Evolutionary conservation across 2,797 vertebrate species (phyloP), one percentile per base, ranked within the genome.

Genomic region (Enteromius paludinosus): DNA sequence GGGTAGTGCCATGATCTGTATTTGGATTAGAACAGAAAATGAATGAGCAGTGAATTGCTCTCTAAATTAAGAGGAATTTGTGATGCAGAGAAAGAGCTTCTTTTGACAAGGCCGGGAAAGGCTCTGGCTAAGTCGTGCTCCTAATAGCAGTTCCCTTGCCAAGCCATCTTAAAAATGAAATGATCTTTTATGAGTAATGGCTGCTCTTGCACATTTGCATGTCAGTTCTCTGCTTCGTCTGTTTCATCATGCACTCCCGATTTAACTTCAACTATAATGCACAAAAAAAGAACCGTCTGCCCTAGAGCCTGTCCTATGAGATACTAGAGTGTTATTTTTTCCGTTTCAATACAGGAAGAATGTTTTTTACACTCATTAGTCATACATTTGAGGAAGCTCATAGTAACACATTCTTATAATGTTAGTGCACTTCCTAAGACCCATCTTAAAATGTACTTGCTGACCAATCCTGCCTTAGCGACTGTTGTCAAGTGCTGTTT

Each of bases 21-120:
- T 74, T 77, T 79, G 73, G 82, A 86, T 87, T 84, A 86, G 70
- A 82, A 62, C 4, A 78, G 78, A 79, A 84, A 78, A 84, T 84
- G 80, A 89, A 87, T 84, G 70, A 87, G 73, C 69, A 77, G 43
- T 86, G 80, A 83, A 84, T 88, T 74, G 71, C 84, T 72, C 80
- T 77, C 74, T 77, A 79, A 87, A 84, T 83, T 84, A 79, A 87
- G 70, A 76, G 41, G 81, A 81, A 78, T 82, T 71, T 69, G 69
- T 72, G 70, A 84, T 78, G 59, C 81, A 86, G 52, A 70, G 49
- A 49, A 73, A 82, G 71, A 76, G 77, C 71, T 76, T 71, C 59
- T 70, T 79, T 71, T 70, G 65, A 81, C 66, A 64, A 83, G 74
- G 71, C 65, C 64, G 28, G 81, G 66, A 85, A 69, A 78, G 49